phyloP scores from a whole-genome alignment of 2,113 vertebrate species.

The Neopipo cinnamomea region DNA sequence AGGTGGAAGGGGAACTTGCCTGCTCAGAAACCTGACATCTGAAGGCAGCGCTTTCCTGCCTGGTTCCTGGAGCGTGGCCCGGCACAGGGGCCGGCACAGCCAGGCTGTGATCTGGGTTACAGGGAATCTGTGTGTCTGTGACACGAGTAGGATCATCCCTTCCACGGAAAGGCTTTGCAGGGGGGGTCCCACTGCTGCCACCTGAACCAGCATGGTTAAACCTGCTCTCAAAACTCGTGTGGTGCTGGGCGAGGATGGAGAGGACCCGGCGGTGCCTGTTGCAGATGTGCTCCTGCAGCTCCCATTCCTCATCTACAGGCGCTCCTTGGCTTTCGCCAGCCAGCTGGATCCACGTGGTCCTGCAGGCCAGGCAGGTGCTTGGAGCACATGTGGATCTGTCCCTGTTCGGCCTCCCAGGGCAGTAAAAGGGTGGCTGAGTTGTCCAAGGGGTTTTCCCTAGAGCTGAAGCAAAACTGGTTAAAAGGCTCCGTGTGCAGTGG shows the following conservation, averaged over 20 bases:
- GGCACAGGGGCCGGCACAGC: fast-evolving
- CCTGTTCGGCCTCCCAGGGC: neutral
- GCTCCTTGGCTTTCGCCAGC: neutral
- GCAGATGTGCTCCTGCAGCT: neutral
- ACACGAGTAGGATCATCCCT: neutral
- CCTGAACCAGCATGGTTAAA: fast-evolving
- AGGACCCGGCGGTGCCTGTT: fast-evolving
- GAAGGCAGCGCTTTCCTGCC: neutral
- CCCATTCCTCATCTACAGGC: neutral
- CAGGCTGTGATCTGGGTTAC: fast-evolving
- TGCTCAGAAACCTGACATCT: neutral
- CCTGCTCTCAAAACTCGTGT: neutral
- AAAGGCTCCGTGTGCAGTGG: neutral
- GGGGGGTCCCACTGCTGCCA: neutral
- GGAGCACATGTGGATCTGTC: neutral
- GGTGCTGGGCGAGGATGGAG: neutral
- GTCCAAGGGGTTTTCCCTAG: neutral
- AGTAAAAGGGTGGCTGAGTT: neutral
- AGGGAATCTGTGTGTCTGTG: neutral
- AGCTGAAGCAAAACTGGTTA: neutral
- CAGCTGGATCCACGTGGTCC: neutral
- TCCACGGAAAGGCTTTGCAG: neutral
- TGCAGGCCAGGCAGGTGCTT: neutral
- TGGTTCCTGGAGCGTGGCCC: neutral
- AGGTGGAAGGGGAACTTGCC: neutral